phyloP scores from a whole-genome alignment of 2,888 invertebrate species.

The Pherbina coryleti region DNA sequence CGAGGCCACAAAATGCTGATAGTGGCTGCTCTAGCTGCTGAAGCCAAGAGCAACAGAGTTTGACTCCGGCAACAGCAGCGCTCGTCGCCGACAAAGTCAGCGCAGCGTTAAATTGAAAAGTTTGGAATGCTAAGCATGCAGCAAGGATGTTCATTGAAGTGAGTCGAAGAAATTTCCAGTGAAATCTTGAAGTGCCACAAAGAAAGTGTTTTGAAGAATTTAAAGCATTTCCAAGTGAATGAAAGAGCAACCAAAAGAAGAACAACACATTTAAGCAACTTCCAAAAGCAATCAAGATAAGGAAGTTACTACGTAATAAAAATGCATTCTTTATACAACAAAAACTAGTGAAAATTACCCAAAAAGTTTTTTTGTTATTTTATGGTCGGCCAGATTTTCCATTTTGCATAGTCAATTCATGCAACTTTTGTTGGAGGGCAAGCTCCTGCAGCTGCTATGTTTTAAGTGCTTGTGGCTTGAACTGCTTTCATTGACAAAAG shows the following conservation, averaged over 20 bases:
- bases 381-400: too few relatives aligned
- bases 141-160: neutral
- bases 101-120: slow-evolving; percentile 3
- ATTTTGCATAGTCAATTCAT: neutral
- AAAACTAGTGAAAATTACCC: too few relatives aligned
- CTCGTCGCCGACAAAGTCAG: neutral
- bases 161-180: neutral
- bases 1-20: neutral
- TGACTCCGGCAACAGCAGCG: neutral
- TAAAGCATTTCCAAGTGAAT: neutral
- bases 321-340: too few relatives aligned
- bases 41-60: neutral
- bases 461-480: neutral
- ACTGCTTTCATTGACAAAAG: too few relatives aligned
- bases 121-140: slow-evolving; percentile 19
- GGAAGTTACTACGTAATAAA: too few relatives aligned
- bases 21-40: too few relatives aligned
- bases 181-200: too few relatives aligned
- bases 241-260: neutral
- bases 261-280: neutral
- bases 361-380: too few relatives aligned
- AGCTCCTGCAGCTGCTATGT: slow-evolving; percentile 1
- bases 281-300: neutral
- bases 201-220: neutral
- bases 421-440: neutral